Evolutionary conservation across 2,113 vertebrate genomes (phyloP).

Genomic region (Etheostoma cragini): DNA sequence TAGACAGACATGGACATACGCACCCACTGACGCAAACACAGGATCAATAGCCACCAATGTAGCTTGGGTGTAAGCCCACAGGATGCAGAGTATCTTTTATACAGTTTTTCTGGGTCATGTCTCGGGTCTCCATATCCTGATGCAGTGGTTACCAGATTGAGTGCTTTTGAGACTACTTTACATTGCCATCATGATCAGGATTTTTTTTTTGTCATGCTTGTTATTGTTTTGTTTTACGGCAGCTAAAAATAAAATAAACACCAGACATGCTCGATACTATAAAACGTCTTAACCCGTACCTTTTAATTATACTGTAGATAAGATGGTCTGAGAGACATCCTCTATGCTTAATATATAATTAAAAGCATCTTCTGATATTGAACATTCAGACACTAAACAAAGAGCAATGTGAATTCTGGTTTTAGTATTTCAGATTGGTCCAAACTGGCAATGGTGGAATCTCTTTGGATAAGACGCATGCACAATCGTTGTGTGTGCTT

Average conservation of each 20-base stretch:
- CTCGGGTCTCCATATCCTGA: conserved; percentile 17
- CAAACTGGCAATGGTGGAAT: not conserved
- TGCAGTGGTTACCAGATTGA: conserved; percentile 13
- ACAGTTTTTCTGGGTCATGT: conserved; percentile 45
- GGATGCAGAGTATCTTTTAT: conserved; percentile 43
- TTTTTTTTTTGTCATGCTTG: not conserved
- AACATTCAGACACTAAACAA: not conserved
- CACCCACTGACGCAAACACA: conserved; percentile 9
- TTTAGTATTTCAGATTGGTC: not conserved
- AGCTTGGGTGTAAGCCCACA: conserved; percentile 23
- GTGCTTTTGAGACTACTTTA: not conserved
- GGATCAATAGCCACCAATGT: conserved; percentile 43
- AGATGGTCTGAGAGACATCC: not conserved
- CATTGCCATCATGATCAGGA: conserved; percentile 24
- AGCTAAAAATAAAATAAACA: not conserved
- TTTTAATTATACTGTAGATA: conserved; percentile 4
- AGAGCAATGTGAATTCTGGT: not conserved
- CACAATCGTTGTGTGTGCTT: not conserved
- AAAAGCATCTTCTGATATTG: not conserved
- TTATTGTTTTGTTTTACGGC: not conserved
- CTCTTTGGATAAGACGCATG: not conserved
- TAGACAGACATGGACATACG: not conserved
- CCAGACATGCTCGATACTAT: not conserved
- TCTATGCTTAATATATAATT: not conserved
- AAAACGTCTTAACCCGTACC: not conserved